These are phyloP conservation scores for Brachionichthys hirsutus DNA, from an alignment of 2,113 vertebrate species.

Conservation along the genomic window DNA sequence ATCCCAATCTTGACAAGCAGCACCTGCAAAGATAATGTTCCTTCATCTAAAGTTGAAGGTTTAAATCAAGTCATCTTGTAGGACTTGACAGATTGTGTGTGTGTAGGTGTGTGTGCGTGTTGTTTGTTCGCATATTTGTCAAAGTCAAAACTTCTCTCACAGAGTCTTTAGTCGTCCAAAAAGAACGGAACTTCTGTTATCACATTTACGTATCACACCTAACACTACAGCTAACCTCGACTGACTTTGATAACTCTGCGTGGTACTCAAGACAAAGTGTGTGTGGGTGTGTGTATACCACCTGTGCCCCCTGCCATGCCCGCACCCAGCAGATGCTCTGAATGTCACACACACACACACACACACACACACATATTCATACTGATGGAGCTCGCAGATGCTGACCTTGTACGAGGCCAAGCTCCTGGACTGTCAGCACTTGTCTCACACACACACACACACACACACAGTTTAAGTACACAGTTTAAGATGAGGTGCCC, in stretches of 20 bases:
- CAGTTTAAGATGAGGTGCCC: slow-evolving; percentile 42
- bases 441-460: slow-evolving; percentile 51
- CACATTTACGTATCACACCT: slow-evolving; percentile 53
- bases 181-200: slow-evolving; percentile 55
- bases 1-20: too few relatives aligned
- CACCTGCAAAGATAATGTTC: too few relatives aligned
- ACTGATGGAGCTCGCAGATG: slow-evolving; percentile 62
- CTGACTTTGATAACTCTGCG: slow-evolving; percentile 74
- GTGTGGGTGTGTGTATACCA: slow-evolving; percentile 49
- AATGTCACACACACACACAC: slow-evolving; percentile 59
- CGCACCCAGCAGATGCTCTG: slow-evolving; percentile 73
- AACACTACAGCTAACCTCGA: slow-evolving; percentile 63
- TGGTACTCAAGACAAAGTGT: slow-evolving; percentile 40
- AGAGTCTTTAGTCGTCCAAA: slow-evolving; percentile 10
- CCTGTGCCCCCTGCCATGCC: slow-evolving; percentile 73
- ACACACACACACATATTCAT: slow-evolving; percentile 33
- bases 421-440: slow-evolving; percentile 70
- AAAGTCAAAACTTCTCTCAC: too few relatives aligned
- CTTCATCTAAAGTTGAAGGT: too few relatives aligned
- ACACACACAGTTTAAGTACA: slow-evolving; percentile 19
- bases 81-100: too few relatives aligned
- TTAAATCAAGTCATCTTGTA: too few relatives aligned
- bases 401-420: slow-evolving; percentile 69
- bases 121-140: too few relatives aligned
- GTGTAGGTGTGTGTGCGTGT: too few relatives aligned